Evolutionary conservation across 1,140 invertebrate genomes (phyloP), one percentile per base, ranked within the genome.

Genomic region (Orchesella cincta): DNA sequence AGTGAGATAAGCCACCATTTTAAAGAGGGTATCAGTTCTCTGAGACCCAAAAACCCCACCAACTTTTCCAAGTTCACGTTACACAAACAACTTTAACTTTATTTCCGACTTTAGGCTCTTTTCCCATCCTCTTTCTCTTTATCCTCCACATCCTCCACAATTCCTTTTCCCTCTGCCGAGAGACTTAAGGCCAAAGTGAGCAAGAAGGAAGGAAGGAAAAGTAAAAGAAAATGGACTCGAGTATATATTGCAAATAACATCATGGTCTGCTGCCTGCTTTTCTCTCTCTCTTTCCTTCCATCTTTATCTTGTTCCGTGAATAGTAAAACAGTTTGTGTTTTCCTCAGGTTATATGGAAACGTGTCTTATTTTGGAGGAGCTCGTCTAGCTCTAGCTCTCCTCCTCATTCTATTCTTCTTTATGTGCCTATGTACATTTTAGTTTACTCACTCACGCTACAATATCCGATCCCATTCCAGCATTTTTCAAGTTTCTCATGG

Each of bases 21-120:
- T 57, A 57, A 57, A 57, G 5, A 57, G 52, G 52, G 23, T 57
- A 57, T 57, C 23, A n/a, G n/a, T n/a, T n/a, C n/a, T n/a, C n/a
- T n/a, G n/a, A n/a, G n/a, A n/a, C n/a, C n/a, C n/a, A n/a, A n/a
- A n/a, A n/a, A n/a, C n/a, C 23, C 23, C 8, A 57, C 52, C 52
- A 57, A 57, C 52, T 57, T 57, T 57, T n/a, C 12, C 52, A 57
- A 57, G 52, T 57, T 57, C 52, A 57, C 52, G 8, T 57, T 57
- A 57, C 52, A 57, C 52, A 57, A 57, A 57, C 52, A 57, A 57
- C 52, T 26, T 57, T 57, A 57, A 57, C 52, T 57, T 57, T 57
- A 57, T 57, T 57, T 57, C 52, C 52, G 52, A 57, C 52, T 57
- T 26, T n/a, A 26, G 52, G 14, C 52, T 57, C 52, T 57, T 57